Base-by-base conservation (phyloP, 1,140 invertebrate species). In the Procambarus clarkii region DNA sequence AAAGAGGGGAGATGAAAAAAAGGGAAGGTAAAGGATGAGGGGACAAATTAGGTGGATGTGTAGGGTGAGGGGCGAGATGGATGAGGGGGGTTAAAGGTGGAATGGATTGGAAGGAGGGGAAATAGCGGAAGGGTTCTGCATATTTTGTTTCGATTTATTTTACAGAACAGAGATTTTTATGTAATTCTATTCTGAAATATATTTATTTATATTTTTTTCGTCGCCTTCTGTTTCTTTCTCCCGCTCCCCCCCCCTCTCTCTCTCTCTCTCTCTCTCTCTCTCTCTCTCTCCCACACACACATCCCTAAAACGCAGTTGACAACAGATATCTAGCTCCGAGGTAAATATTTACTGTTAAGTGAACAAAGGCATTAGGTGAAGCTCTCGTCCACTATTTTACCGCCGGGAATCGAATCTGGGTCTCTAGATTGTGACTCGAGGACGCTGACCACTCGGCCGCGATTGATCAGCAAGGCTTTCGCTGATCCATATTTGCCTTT, bases 111-210 rank as follows among this genome's bases (percentile, higher is more conserved):
- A 21, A n/a, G n/a, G 81, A 83, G 11, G 44, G 69, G 81, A 64
- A 48, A 80, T 2, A 50, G 11, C 18, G 18, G 80, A 82, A 44
- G 80, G 80, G 58, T 24, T n/a, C 54, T 54, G 21, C n/a, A 69
- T 69, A 83, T 83, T 45, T 83, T 18, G 45, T 64, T 69, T 83
- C 81, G 81, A 83, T 83, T 82, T 82, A 18, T 82, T 60, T 60
- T 60, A 64, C 60, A 64, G 4, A 1, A 64, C 13, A 4, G 15
- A 21, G 18, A 64, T 18, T 18, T 21, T 21, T 18, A 15, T 18
- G 60, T 9, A 4, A 18, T 64, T 54, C 13, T 54, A 13, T 54
- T 9, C 8, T 54, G 8, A 9, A 9, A 54, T 54, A 9, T 18
- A 13, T 13, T 74, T n/a, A 21, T 34, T 24, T 9, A 24, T 74